These are phyloP conservation scores for Hyalella azteca DNA, from an alignment of 2,888 invertebrate genomes.

Conservation along the genomic window DNA sequence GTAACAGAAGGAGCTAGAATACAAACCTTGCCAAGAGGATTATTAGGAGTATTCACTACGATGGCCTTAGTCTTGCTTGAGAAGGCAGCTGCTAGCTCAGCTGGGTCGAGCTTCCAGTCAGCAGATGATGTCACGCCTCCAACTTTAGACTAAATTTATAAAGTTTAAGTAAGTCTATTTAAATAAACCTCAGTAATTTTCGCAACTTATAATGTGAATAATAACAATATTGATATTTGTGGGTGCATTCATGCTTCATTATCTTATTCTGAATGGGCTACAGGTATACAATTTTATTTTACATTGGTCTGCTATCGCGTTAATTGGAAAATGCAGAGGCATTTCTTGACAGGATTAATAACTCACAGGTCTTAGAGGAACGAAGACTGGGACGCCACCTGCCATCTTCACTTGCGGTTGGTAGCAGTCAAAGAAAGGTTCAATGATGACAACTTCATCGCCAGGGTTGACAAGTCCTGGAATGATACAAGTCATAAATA, in stretches of 20 bases:
- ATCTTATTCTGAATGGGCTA: too few species aligned
- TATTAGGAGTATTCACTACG: slow-evolving; percentile 96
- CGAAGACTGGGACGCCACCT: slow-evolving; percentile 84
- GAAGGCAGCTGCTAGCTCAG: slow-evolving; percentile 80
- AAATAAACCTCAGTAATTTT: too few species aligned
- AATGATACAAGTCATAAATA: too few species aligned
- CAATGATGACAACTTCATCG: slow-evolving; percentile 80
- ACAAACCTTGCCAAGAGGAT: slow-evolving; percentile 86
- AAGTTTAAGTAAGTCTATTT: neutral
- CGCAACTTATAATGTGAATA: too few species aligned
- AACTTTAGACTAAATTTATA: slow-evolving; percentile 61
- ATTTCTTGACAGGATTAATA: too few species aligned
- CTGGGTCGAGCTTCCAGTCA: slow-evolving; percentile 87
- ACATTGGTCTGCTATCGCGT: too few species aligned
- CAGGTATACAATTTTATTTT: too few species aligned
- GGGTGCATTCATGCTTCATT: too few species aligned
- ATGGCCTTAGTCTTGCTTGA: slow-evolving; percentile 89
- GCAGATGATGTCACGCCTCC: slow-evolving; percentile 71
- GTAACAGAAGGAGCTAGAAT: too few species aligned
- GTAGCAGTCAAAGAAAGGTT: slow-evolving; percentile 98
- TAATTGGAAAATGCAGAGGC: too few species aligned
- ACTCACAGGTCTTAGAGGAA: slow-evolving; percentile 82
- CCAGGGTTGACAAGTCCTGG: slow-evolving; percentile 66
- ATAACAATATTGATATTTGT: too few species aligned
- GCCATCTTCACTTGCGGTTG: slow-evolving; percentile 90